These are phyloP conservation scores for Misgurnus anguillicaudatus DNA, from an alignment of 2,113 vertebrate genomes.

Conservation along the genomic window DNA sequence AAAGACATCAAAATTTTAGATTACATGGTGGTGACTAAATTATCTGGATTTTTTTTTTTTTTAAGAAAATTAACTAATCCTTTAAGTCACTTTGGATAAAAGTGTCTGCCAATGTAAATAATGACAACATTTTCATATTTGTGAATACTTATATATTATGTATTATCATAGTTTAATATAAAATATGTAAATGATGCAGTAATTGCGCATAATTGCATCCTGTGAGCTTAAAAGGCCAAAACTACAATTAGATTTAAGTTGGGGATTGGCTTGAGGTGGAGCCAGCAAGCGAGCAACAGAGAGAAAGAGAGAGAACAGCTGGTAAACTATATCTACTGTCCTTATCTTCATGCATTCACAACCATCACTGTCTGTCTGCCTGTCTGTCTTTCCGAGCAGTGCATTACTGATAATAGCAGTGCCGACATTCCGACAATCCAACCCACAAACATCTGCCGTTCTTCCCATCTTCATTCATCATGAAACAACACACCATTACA, in stretches of 20 bases:
- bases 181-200: too few relatives aligned
- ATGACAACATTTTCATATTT: neutral
- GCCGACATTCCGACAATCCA: constrained; percentile 20
- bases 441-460: constrained; percentile 44
- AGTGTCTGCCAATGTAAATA: neutral
- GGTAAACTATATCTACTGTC: constrained; percentile 3
- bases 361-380: constrained; percentile 4
- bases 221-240: constrained; percentile 6
- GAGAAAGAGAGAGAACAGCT: constrained; percentile 1
- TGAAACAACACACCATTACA: constrained; percentile 36
- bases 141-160: too few relatives aligned
- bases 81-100: too few relatives aligned
- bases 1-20: too few relatives aligned
- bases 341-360: neutral
- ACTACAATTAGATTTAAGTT: neutral
- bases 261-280: neutral
- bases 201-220: constrained; percentile 4
- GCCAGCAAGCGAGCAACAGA: neutral
- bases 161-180: too few relatives aligned
- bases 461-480: constrained; percentile 24
- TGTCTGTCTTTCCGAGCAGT: constrained; percentile 5
- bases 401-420: constrained; percentile 36
- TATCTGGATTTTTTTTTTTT: too few relatives aligned
- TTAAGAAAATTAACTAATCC: too few relatives aligned
- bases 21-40: too few relatives aligned